These are phyloP conservation scores for Chelmon rostratus DNA, from an alignment of 2,797 vertebrate genomes.

Conservation along the genomic window DNA sequence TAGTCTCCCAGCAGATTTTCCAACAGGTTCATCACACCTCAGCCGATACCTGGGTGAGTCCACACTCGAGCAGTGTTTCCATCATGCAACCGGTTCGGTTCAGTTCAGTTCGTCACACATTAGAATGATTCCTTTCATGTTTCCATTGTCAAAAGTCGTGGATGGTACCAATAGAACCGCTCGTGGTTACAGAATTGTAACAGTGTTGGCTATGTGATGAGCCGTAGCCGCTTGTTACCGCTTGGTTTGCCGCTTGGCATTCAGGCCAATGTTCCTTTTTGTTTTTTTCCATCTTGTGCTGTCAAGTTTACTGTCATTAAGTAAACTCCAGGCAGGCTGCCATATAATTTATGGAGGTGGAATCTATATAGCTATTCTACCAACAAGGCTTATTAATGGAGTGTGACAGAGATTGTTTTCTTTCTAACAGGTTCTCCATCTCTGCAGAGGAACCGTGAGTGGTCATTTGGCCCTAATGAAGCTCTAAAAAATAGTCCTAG, in stretches of 20 bases:
- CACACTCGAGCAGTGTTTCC: neutral
- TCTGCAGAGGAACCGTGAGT: constrained; percentile 19
- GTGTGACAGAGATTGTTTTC: constrained; percentile 36
- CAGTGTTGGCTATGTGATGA: constrained; percentile 2
- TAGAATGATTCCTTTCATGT: too few relatives aligned
- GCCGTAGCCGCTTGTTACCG: neutral
- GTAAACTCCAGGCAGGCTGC: constrained; percentile 42
- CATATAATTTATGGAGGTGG: constrained; percentile 30
- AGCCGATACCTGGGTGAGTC: neutral
- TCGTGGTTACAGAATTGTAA: neutral
- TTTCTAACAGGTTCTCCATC: constrained; percentile 41
- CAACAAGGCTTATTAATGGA: constrained; percentile 47
- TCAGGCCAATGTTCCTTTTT: neutral
- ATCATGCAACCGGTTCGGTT: too few relatives aligned
- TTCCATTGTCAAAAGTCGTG: too few relatives aligned
- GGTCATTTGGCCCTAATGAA: constrained; percentile 32
- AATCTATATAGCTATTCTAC: constrained; percentile 15
- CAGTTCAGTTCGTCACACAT: too few relatives aligned
- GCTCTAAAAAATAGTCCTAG: neutral
- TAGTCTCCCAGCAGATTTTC: constrained; percentile 1
- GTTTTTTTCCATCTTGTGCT: constrained; percentile 22
- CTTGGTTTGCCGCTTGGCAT: neutral
- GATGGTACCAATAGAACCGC: too few relatives aligned
- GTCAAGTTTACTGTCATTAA: constrained; percentile 39
- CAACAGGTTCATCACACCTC: neutral